These are phyloP conservation scores for Eira barbara DNA, from an alignment of 2,113 vertebrate species.

Conservation along the genomic window DNA sequence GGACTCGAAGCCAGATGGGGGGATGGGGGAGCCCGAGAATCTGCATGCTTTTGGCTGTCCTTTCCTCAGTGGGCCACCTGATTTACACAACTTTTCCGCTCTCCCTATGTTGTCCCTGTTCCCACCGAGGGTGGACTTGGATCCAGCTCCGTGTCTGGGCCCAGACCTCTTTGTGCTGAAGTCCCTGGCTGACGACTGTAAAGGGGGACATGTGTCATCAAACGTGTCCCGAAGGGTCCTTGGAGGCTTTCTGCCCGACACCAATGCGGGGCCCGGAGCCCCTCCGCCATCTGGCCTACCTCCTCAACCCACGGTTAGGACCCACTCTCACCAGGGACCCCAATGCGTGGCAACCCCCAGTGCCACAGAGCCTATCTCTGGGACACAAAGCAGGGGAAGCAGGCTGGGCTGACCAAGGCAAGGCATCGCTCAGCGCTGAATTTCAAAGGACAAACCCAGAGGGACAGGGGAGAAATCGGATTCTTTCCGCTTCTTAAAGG, in stretches of 20 bases:
- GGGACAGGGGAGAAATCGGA: constrained; percentile 64
- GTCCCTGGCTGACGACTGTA: neutral
- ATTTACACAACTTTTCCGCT: neutral
- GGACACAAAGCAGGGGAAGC: neutral
- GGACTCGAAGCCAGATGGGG: neutral
- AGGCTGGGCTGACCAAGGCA: neutral
- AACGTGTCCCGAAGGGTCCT: neutral
- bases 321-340: neutral
- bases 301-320: neutral
- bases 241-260: neutral
- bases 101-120: neutral
- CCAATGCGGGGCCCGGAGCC: rapidly evolving
- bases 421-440: neutral
- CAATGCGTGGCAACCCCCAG: neutral
- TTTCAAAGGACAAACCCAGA: constrained; percentile 75
- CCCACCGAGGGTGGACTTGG: too few species aligned
- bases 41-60: neutral
- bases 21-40: neutral
- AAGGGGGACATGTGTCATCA: rapidly evolving
- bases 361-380: constrained; percentile 51
- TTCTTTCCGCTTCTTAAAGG: constrained; percentile 70
- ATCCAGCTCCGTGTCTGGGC: rapidly evolving
- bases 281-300: neutral
- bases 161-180: neutral
- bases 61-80: neutral